phyloP scores from a whole-genome alignment of 1,140 invertebrate genomes.

The Anoplophora glabripennis region DNA sequence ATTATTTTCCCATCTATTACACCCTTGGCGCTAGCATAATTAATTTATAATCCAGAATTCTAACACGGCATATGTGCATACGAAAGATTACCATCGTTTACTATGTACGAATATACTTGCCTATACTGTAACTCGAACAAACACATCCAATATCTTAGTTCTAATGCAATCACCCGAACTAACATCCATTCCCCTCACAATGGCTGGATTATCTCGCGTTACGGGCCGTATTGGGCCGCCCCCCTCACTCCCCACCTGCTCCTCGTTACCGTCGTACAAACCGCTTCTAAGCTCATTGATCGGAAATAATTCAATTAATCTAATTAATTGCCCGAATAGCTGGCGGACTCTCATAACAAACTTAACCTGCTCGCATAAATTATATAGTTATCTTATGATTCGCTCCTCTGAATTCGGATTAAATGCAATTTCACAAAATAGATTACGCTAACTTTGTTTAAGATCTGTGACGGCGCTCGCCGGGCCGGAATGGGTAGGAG shows the following conservation, averaged over 20 bases:
- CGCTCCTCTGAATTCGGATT: constrained; percentile 22
- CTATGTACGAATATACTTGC: too few relatives aligned
- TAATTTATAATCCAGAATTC: too few relatives aligned
- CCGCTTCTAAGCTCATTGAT: constrained; percentile 21
- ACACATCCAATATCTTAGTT: not conserved
- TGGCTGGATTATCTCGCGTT: constrained; percentile 12
- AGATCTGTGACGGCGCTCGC: constrained; percentile 11
- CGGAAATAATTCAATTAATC: constrained; percentile 35
- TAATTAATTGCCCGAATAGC: constrained; percentile 30
- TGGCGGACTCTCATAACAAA: constrained; percentile 14
- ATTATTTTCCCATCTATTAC: too few relatives aligned
- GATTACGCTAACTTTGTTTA: constrained; percentile 19
- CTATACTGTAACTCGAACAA: not conserved
- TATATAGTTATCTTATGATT: constrained; percentile 21
- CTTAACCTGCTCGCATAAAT: constrained; percentile 23
- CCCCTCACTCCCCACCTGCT: constrained; percentile 19
- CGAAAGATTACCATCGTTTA: too few relatives aligned
- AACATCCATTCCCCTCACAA: constrained; percentile 7
- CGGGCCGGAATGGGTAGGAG: not conserved
- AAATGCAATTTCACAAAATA: constrained; percentile 30
- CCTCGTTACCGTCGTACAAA: constrained; percentile 3
- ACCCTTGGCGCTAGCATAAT: too few relatives aligned
- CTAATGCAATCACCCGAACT: constrained; percentile 2
- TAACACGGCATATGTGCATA: too few relatives aligned
- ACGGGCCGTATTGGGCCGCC: constrained; percentile 5